A percentile compares a stretch with the other conserved stretches of the same genome.
These are phyloP conservation scores for Sylvilagus floridanus DNA, from an alignment of 2,797 vertebrate species.

Conservation along the genomic window DNA sequence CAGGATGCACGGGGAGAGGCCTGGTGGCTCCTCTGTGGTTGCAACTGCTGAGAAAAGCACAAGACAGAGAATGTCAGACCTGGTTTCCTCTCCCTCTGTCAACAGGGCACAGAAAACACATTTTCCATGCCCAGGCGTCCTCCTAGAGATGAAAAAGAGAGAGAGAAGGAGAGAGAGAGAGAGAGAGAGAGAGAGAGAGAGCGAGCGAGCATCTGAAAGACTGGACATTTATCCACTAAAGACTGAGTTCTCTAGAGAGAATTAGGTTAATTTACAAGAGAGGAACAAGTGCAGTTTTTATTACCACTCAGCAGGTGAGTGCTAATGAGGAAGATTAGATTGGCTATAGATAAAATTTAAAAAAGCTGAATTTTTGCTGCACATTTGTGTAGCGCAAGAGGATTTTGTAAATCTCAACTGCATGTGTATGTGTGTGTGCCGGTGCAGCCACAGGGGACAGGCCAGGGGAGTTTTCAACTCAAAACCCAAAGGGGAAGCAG, in stretches of 20 bases:
- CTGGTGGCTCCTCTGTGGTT: background rate
- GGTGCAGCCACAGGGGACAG: background rate
- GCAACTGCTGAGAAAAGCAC: background rate
- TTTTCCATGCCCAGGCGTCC: background rate
- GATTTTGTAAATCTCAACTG: background rate
- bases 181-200: background rate
- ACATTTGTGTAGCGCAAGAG: slow-evolving; percentile 31
- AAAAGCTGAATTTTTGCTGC: slow-evolving; percentile 36
- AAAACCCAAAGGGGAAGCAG: background rate
- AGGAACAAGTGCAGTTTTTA: slow-evolving; percentile 63
- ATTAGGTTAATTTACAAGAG: slow-evolving; percentile 57
- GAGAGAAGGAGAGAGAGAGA: background rate
- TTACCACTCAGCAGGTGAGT: slow-evolving; percentile 65
- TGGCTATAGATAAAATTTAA: slow-evolving; percentile 58
- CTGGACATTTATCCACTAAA: background rate
- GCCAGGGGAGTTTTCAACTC: background rate
- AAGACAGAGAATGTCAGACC: background rate
- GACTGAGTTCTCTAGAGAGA: slow-evolving; percentile 41
- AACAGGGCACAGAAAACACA: background rate
- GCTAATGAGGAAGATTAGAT: slow-evolving; percentile 69
- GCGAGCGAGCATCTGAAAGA: background rate
- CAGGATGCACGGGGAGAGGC: background rate
- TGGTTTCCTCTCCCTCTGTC: background rate
- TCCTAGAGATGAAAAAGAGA: background rate
- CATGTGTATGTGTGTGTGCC: background rate